A percentile compares a stretch with the other conserved stretches of the same genome.
phyloP scores from a whole-genome alignment of 2,797 vertebrate species.

The Halcyon badia region DNA sequence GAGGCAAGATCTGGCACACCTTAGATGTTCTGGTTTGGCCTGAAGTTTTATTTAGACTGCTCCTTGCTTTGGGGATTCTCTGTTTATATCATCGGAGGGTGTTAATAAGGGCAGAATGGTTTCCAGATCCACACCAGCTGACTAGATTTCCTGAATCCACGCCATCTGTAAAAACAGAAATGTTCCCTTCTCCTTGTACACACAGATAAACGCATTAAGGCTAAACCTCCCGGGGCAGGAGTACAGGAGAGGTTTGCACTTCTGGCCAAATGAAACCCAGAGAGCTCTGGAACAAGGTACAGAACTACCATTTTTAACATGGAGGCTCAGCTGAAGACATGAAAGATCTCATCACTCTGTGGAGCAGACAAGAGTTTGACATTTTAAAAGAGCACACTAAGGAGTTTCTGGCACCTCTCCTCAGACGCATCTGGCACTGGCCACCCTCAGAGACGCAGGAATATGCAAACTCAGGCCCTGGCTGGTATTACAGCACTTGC shows the following conservation, averaged over 20 bases:
- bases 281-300: not conserved
- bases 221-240: not conserved
- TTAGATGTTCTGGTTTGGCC: constrained; percentile 67
- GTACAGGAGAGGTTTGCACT: not conserved
- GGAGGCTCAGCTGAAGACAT: not conserved
- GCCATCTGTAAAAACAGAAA: constrained; percentile 74
- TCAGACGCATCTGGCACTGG: constrained; percentile 12
- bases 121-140: constrained; percentile 73
- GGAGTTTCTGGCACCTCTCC: constrained; percentile 17
- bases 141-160: constrained; percentile 69
- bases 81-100: constrained; percentile 70
- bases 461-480: not conserved
- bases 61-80: constrained; percentile 73
- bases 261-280: constrained; percentile 25
- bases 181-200: constrained; percentile 57
- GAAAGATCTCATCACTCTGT: not conserved
- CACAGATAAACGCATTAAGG: constrained; percentile 54
- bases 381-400: constrained; percentile 1
- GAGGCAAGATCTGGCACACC: constrained; percentile 70
- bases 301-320: not conserved
- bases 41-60: constrained; percentile 72
- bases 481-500: not conserved
- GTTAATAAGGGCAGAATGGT: constrained; percentile 75
- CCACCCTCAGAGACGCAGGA: not conserved
- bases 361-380: not conserved